phyloP scores from a whole-genome alignment of 2,797 vertebrate genomes.

The Chaetophractus vellerosus region DNA sequence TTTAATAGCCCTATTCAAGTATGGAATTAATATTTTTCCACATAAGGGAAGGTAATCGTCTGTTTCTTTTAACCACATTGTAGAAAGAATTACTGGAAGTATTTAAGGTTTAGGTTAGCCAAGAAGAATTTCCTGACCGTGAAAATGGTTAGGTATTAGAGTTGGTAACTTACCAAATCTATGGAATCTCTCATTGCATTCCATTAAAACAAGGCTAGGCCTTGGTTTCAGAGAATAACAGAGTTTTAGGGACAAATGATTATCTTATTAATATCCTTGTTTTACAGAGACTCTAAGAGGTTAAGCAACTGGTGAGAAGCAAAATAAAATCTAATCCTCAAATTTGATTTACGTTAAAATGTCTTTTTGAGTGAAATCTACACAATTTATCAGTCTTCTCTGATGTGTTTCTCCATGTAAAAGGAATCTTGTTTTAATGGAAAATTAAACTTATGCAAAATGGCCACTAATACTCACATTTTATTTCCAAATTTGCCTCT shows the following conservation, averaged over 20 bases:
- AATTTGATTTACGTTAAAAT: constrained; percentile 44
- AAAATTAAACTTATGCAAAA: constrained; percentile 41
- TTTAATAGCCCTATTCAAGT: constrained; percentile 71
- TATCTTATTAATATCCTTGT: constrained; percentile 1
- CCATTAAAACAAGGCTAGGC: constrained; percentile 24
- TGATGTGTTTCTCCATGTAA: neutral
- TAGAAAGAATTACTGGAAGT: constrained; percentile 76
- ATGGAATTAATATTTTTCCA: constrained; percentile 72
- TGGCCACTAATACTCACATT: neutral
- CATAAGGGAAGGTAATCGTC: constrained; percentile 70
- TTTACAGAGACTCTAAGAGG: neutral
- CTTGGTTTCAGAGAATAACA: constrained; percentile 39
- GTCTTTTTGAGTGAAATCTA: constrained; percentile 45
- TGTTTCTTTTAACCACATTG: constrained; percentile 73
- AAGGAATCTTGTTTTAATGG: constrained; percentile 7
- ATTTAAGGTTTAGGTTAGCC: constrained; percentile 64
- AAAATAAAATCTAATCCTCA: neutral
- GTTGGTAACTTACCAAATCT: constrained; percentile 43
- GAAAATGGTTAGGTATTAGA: constrained; percentile 70
- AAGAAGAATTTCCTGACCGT: constrained; percentile 71
- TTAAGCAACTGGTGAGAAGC: constrained; percentile 44
- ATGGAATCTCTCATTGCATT: constrained; percentile 62
- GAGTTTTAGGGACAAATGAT: neutral
- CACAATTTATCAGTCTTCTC: neutral
- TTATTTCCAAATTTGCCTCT: constrained; percentile 8